These are phyloP conservation scores for Pemphredon lugubris DNA, from an alignment of 2,888 invertebrate genomes.

Conservation along the genomic window DNA sequence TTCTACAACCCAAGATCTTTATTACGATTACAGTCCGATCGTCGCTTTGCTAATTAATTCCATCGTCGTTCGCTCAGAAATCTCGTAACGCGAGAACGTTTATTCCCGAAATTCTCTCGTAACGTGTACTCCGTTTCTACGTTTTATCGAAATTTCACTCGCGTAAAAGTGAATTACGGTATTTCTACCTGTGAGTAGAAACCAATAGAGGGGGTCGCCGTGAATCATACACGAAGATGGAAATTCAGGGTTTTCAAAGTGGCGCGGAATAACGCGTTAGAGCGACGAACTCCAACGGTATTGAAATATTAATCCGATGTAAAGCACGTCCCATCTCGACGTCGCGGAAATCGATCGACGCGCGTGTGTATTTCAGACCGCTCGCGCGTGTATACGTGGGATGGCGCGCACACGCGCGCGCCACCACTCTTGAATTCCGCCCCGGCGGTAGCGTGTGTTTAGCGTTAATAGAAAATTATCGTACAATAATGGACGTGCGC, in stretches of 20 bases:
- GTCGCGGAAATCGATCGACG: constrained; percentile 44
- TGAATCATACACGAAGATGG: constrained; percentile 44
- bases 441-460: too few species aligned
- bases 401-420: not conserved
- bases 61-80: too few species aligned
- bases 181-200: constrained; percentile 12
- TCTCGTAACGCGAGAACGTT: not conserved
- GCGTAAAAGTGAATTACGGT: too few species aligned
- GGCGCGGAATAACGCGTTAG: constrained; percentile 27
- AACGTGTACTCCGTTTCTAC: too few species aligned
- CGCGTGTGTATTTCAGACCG: not conserved
- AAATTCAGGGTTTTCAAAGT: constrained; percentile 31
- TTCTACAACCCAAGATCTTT: too few species aligned
- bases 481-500: too few species aligned
- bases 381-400: not conserved
- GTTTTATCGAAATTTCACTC: too few species aligned
- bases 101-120: too few species aligned
- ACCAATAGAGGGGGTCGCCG: constrained; percentile 1
- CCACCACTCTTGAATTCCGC: not conserved
- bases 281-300: constrained; percentile 18
- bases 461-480: too few species aligned
- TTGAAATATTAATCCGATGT: constrained; percentile 59
- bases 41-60: too few species aligned
- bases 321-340: constrained; percentile 37
- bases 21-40: too few species aligned